A percentile compares a stretch with the other conserved stretches of the same genome.
phyloP scores from a whole-genome alignment of 2,888 invertebrate genomes.

The Anthoptus insignis region DNA sequence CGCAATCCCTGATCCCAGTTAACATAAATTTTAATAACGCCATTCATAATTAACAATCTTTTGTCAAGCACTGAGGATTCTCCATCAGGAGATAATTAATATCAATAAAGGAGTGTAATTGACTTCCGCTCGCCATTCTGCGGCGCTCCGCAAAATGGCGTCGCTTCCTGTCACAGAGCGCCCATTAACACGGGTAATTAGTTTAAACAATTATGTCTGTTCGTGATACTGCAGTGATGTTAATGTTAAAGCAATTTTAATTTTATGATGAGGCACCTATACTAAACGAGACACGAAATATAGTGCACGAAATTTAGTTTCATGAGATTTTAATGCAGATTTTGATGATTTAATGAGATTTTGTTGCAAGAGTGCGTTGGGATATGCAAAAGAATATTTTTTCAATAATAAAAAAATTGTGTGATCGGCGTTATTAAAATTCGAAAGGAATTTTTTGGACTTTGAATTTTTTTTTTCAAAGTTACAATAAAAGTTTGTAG shows the following conservation, averaged over 20 bases:
- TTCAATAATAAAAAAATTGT: no score
- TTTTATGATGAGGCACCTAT: constrained; percentile 9
- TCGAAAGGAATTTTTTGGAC: no score
- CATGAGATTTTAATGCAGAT: background rate
- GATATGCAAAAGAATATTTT: no score
- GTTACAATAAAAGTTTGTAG: no score
- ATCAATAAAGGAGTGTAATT: constrained; percentile 42
- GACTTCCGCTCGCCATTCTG: constrained; percentile 56
- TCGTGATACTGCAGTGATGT: constrained; percentile 27
- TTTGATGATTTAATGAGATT: no score
- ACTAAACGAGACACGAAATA: background rate
- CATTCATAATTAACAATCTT: constrained; percentile 13
- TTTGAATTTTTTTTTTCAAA: no score
- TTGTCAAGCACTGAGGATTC: constrained; percentile 15
- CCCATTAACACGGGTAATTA: constrained; percentile 54
- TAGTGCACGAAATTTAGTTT: background rate
- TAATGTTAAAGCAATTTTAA: constrained; percentile 9
- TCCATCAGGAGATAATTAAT: constrained; percentile 25
- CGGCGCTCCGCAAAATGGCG: constrained; percentile 59
- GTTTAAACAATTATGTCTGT: constrained; percentile 51
- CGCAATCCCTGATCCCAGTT: background rate
- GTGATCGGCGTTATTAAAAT: no score
- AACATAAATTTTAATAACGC: background rate
- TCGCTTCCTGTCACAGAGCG: constrained; percentile 40
- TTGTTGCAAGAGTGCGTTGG: no score